Evolutionary conservation across 1,140 invertebrate species (phyloP).

Genomic region (Pseudomyrmex flavicornis): DNA sequence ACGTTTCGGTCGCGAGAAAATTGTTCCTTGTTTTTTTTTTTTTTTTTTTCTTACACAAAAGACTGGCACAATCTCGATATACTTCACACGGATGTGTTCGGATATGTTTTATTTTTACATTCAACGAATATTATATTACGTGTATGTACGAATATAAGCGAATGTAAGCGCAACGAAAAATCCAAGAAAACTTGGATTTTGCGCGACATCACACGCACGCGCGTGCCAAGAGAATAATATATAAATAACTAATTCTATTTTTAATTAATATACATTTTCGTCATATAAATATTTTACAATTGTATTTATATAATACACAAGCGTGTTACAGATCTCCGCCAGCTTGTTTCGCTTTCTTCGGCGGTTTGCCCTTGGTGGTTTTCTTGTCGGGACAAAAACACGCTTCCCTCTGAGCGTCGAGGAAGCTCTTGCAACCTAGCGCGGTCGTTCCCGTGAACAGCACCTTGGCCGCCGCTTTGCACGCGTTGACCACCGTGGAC

Average conservation of each 20-base stretch:
- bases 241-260: not conserved
- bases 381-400: constrained; percentile 88
- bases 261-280: not conserved
- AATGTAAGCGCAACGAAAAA: not conserved
- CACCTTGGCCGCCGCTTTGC: constrained; percentile 93
- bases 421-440: constrained; percentile 92
- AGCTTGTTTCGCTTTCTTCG: constrained; percentile 77
- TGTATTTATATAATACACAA: not conserved
- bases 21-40: constrained; percentile 51
- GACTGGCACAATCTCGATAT: constrained; percentile 1
- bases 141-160: not conserved
- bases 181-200: no score
- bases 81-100: not conserved
- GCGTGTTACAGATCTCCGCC: constrained; percentile 78
- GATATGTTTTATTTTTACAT: not conserved
- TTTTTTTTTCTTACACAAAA: constrained; percentile 12
- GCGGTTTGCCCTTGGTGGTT: constrained; percentile 71
- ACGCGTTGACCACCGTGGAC: constrained; percentile 88
- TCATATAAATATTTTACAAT: constrained; percentile 8
- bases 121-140: not conserved
- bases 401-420: constrained; percentile 92
- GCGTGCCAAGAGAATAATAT: not conserved
- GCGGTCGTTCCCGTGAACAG: constrained; percentile 93
- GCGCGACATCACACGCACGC: no score
- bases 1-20: not conserved